Percentiles rank a stretch among this genome's conserved stretches.
Evolutionary conservation across 37 sponge, comb jelly and placozoan genomes (phyloP).

Genomic region (Crambe crambe): DNA sequence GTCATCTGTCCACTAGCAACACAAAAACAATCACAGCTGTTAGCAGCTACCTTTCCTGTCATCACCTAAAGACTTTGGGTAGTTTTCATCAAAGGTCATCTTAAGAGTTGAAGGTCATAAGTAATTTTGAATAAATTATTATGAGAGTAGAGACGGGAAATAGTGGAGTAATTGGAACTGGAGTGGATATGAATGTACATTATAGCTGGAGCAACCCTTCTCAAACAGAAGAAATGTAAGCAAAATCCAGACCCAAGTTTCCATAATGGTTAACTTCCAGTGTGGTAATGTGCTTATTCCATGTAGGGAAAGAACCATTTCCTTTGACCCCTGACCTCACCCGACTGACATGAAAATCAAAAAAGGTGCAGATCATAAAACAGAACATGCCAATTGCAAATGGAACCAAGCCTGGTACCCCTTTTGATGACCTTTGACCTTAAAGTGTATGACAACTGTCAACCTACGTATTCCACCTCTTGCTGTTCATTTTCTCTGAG

Average conservation of each 20-base stretch:
- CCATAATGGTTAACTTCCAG: too few species aligned
- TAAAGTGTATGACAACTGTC: too few species aligned
- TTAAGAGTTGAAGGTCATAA: not conserved
- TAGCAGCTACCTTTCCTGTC: too few species aligned
- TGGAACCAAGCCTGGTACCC: slow-evolving; percentile 64
- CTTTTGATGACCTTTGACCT: not conserved
- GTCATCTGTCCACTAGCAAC: slow-evolving; percentile 87
- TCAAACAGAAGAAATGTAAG: slow-evolving; percentile 81
- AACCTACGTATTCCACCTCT: slow-evolving; percentile 45
- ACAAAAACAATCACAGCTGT: too few species aligned
- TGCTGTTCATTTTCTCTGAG: slow-evolving; percentile 77
- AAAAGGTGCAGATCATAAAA: slow-evolving; percentile 61
- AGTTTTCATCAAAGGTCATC: slow-evolving; percentile 7
- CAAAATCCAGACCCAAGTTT: too few species aligned
- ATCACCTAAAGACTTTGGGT: slow-evolving; percentile 89
- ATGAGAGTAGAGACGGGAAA: too few species aligned
- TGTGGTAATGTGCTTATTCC: not conserved
- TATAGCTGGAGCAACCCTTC: slow-evolving; percentile 60
- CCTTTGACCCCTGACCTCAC: slow-evolving; percentile 73
- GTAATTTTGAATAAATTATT: too few species aligned
- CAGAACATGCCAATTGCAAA: slow-evolving; percentile 81
- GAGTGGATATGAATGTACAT: too few species aligned
- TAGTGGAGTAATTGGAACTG: too few species aligned
- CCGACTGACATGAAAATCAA: slow-evolving; percentile 78
- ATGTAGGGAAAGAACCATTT: slow-evolving; percentile 79